phyloP scores from a whole-genome alignment of 2,113 vertebrate species.

The Anolis sagrei region DNA sequence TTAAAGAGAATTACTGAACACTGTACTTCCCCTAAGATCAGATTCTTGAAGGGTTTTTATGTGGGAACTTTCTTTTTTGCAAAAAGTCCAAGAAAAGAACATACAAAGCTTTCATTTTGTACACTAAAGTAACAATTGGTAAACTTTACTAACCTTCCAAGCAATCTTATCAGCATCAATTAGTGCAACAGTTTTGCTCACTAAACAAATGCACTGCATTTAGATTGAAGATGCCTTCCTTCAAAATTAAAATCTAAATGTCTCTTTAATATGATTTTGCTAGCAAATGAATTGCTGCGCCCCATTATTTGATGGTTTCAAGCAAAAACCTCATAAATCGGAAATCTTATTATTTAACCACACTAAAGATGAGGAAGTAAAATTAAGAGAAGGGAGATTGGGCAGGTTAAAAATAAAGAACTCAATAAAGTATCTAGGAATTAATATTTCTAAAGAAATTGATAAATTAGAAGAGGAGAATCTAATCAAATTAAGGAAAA shows the following conservation, averaged over 20 bases:
- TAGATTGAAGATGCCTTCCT: background rate
- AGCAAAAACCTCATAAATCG: no score
- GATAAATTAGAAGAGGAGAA: no score
- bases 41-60: constrained; percentile 5
- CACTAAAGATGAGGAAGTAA: no score
- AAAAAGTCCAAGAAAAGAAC: background rate
- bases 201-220: constrained; percentile 2
- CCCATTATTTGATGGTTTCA: background rate
- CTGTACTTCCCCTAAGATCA: background rate
- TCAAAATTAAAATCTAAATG: background rate
- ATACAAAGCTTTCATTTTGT: background rate
- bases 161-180: background rate
- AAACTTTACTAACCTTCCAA: background rate
- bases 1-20: no score
- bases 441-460: no score
- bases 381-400: no score
- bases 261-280: background rate
- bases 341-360: no score
- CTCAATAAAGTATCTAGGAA: no score
- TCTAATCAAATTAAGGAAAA: no score
- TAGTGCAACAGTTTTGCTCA: background rate
- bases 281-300: background rate
- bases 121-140: background rate
- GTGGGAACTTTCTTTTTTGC: background rate
- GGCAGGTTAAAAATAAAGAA: no score